Base-by-base conservation (phyloP, 2,797 vertebrate species). In the Dromococcyx pavoninus region DNA sequence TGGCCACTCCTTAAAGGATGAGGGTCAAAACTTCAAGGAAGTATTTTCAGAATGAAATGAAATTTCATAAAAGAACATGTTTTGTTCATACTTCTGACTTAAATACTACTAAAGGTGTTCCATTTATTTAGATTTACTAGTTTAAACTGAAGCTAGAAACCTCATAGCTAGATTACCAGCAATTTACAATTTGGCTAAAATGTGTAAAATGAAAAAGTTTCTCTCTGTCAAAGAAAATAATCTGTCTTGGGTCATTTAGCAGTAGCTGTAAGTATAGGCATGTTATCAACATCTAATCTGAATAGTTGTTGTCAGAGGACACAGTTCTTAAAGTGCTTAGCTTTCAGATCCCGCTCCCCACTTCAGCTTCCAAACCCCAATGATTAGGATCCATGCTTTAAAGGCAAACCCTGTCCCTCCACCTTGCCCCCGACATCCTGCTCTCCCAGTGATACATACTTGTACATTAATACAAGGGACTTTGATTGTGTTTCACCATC, bases 121-220 rank as follows among this genome's bases (percentile, higher is more conserved):
- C 91, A 39, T n/a, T n/a, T n/a, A n/a, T n/a, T n/a, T n/a, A n/a
- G n/a, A n/a, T n/a, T n/a, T 92, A 71, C 84, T 81, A 66, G 57
- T 80, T 92, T 89, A 70, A 95, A 79, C 58, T 73, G 57, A 87
- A 91, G 44, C 39, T 92, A 93, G 77, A 92, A 91, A 81, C 91
- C 35, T 41, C 44, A 73, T 44, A 88, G 54, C 60, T 83, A 77
- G 76, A 92, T 86, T 94, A 92, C 53, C 37, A 92, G 60, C 43
- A 96, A 95, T 93, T 91, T 90, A 25, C 41, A 87, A 60, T 95
- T 96, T 94, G 92, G 60, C 32, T 96, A 93, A 95, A 96, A 90
- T 79, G 8, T 78, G 44, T 91, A 93, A 95, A 93, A 95, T 88
- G 27, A 72, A 39, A 79, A 91, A 22, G 21, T 92, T 96, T 93